Percentiles rank a stretch among this genome's conserved stretches.
Evolutionary conservation across 2,888 invertebrate genomes (phyloP).

Genomic region (Andrena haemorrhoa): DNA sequence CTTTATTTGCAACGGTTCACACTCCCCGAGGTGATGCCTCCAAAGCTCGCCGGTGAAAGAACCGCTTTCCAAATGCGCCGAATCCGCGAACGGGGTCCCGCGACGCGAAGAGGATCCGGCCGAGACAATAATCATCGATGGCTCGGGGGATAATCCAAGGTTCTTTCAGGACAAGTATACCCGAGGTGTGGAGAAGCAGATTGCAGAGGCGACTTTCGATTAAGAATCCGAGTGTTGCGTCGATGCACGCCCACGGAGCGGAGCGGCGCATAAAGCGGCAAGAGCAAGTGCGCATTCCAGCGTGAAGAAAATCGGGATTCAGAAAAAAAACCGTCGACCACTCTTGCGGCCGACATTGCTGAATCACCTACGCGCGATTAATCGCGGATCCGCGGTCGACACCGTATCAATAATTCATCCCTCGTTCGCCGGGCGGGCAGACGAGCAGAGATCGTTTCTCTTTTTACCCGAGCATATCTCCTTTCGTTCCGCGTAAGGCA

Average conservation of each 20-base stretch:
- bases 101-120: background rate
- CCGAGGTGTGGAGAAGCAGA: background rate
- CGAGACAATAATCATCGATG: background rate
- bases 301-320: background rate
- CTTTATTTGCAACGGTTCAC: slow-evolving; percentile 46
- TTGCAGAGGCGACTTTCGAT: background rate
- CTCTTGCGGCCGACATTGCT: slow-evolving; percentile 17
- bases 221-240: background rate
- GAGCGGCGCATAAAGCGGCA: background rate
- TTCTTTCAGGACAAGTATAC: background rate
- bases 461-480: slow-evolving; percentile 20
- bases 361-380: slow-evolving; percentile 17
- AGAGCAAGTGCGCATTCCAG: background rate
- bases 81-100: background rate
- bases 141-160: background rate
- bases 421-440: background rate
- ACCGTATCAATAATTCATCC: slow-evolving; percentile 25
- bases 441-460: background rate
- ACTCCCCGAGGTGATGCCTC: slow-evolving; percentile 29
- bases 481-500: slow-evolving; percentile 3
- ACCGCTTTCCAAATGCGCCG: slow-evolving; percentile 45
- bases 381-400: background rate
- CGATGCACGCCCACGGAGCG: background rate
- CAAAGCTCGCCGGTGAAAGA: slow-evolving; percentile 42
- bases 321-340: background rate